Conservation (phyloP, 2,113 vertebrate species). For the Syngnathoides biaculeatus region DNA sequence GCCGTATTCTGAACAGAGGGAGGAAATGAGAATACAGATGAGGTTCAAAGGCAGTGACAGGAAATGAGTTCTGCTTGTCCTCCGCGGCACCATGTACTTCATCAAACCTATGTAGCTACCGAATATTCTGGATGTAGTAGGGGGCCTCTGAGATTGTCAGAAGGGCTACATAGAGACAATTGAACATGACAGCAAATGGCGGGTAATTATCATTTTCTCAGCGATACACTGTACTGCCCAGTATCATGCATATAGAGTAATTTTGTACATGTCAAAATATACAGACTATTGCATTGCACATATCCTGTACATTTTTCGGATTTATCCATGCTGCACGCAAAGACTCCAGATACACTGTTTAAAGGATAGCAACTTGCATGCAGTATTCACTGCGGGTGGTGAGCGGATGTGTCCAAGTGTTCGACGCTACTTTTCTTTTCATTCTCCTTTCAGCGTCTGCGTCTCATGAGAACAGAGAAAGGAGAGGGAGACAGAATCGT, state of each 20-base stretch:
- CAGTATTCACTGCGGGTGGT: not conserved
- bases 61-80: constrained; percentile 73
- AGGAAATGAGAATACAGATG: constrained; percentile 69
- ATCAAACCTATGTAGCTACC: constrained; percentile 61
- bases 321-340: not conserved
- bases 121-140: constrained; percentile 49
- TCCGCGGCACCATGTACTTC: constrained; percentile 66
- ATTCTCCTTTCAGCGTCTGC: constrained; percentile 35
- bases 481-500: constrained; percentile 48
- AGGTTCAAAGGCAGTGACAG: constrained; percentile 67
- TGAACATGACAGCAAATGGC: constrained; percentile 43
- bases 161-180: constrained; percentile 25
- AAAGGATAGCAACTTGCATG: not conserved
- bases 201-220: constrained; percentile 38
- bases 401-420: constrained; percentile 13
- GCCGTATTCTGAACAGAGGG: constrained; percentile 58
- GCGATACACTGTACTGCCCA: constrained; percentile 5
- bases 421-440: constrained; percentile 23
- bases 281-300: not conserved
- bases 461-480: constrained; percentile 43
- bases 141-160: constrained; percentile 33
- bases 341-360: not conserved
- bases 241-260: constrained; percentile 3
- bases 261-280: not conserved
- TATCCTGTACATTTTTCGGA: not conserved